Evolutionary conservation across 92 coral and sea anemone genomes (phyloP).

Genomic region (Pocillopora grandis): DNA sequence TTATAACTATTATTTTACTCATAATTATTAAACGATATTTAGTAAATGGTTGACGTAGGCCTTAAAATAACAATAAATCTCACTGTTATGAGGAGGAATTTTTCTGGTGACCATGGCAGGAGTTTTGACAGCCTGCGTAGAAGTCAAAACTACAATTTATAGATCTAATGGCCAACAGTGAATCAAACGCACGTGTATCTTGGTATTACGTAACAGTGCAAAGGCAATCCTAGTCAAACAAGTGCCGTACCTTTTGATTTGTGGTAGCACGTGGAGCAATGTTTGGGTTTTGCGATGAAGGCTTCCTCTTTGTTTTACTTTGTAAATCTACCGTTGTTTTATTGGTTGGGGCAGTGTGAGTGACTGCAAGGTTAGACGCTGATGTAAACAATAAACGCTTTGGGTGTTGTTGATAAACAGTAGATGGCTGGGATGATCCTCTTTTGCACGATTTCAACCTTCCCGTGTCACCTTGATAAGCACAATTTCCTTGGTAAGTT

Average conservation of each 20-base stretch:
- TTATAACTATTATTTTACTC: not conserved
- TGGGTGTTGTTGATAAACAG: not conserved
- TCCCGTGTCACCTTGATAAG: not conserved
- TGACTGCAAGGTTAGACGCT: not conserved
- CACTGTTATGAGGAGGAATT: too few species aligned
- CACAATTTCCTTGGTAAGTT: not conserved
- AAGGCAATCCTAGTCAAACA: too few species aligned
- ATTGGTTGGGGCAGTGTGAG: constrained; percentile 2
- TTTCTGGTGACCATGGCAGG: too few species aligned
- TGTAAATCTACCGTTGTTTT: constrained; percentile 4
- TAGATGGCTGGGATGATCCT: not conserved
- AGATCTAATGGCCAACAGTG: too few species aligned
- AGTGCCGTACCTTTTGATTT: constrained; percentile 16
- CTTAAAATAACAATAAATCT: not conserved
- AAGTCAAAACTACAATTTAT: too few species aligned
- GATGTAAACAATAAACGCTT: constrained; percentile 27
- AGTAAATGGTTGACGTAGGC: not conserved
- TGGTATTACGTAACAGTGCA: too few species aligned
- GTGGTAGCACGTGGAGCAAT: not conserved
- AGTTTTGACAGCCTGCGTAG: too few species aligned
- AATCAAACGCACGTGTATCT: too few species aligned
- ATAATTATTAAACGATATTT: not conserved
- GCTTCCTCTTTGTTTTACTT: constrained; percentile 8
- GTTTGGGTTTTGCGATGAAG: constrained; percentile 1
- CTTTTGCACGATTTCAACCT: not conserved